Percentiles rank a stretch among this genome's conserved stretches.
phyloP scores from a whole-genome alignment of 2,113 vertebrate genomes.

The Gracilinanus agilis region DNA sequence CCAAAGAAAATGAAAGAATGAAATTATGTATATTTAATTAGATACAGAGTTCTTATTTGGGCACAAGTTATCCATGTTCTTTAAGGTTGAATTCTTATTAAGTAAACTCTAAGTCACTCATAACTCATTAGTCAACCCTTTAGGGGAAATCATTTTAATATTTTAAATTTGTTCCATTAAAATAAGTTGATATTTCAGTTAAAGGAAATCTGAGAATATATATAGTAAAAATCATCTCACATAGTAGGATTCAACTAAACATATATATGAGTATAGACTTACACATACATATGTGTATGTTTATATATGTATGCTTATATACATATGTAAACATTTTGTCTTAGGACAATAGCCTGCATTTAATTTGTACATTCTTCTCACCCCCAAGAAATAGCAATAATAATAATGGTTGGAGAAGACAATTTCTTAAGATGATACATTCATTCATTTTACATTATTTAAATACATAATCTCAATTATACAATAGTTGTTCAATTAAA shows the following conservation, averaged over 20 bases:
- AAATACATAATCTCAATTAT: neutral
- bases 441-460: neutral
- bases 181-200: slow-evolving; percentile 1
- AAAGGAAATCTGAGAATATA: slow-evolving; percentile 17
- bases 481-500: neutral
- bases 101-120: slow-evolving; percentile 67
- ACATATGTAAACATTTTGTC: neutral
- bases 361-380: neutral
- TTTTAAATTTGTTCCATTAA: slow-evolving; percentile 61
- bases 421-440: neutral
- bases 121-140: slow-evolving; percentile 45
- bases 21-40: slow-evolving; percentile 84
- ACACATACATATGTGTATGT: neutral
- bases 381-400: neutral
- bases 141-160: neutral
- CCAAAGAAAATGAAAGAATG: slow-evolving; percentile 81
- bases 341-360: neutral
- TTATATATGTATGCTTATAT: neutral
- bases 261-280: no score
- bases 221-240: slow-evolving; percentile 16
- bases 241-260: neutral
- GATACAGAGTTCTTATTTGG: slow-evolving; percentile 78
- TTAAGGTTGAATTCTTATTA: slow-evolving; percentile 70
- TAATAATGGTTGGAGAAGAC: neutral
- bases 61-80: slow-evolving; percentile 60